These are phyloP conservation scores for Ophion ellenae DNA, from an alignment of 2,888 invertebrate species.

Conservation along the genomic window DNA sequence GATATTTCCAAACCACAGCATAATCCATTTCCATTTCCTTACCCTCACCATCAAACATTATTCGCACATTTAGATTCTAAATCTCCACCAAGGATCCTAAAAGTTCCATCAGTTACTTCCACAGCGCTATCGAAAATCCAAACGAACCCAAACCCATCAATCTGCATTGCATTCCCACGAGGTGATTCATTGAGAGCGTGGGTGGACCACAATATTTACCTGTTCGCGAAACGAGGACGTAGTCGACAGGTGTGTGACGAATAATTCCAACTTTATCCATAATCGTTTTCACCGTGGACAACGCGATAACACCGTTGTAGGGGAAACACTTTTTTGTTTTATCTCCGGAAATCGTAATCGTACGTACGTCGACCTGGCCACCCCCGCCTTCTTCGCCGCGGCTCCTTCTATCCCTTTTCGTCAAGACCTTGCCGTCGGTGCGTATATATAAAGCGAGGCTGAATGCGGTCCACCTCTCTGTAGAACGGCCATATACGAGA, in stretches of 20 bases:
- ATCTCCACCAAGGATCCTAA: no score
- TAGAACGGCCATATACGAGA: slow-evolving; percentile 34
- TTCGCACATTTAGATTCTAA: no score
- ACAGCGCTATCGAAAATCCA: no score
- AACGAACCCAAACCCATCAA: no score
- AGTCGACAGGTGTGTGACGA: background rate
- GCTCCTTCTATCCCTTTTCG: slow-evolving; percentile 8
- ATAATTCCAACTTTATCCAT: slow-evolving; percentile 40
- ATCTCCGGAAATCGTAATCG: background rate
- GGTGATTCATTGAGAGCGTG: background rate
- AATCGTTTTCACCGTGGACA: slow-evolving; percentile 19
- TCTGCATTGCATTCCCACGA: background rate
- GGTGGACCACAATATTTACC: slow-evolving; percentile 32
- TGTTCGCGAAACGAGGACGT: slow-evolving; percentile 17
- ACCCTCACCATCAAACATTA: no score
- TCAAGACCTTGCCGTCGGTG: slow-evolving; percentile 44
- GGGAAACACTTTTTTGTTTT: slow-evolving; percentile 28
- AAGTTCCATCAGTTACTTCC: no score
- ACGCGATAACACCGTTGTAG: slow-evolving; percentile 5
- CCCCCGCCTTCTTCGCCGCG: background rate
- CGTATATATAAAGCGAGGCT: slow-evolving; percentile 49
- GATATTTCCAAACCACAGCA: no score
- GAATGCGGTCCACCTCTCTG: slow-evolving; percentile 26
- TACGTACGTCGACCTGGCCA: slow-evolving; percentile 20
- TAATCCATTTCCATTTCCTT: no score